Base-by-base conservation (phyloP, 2,113 vertebrate genomes). In the Oncorhynchus mykiss region DNA sequence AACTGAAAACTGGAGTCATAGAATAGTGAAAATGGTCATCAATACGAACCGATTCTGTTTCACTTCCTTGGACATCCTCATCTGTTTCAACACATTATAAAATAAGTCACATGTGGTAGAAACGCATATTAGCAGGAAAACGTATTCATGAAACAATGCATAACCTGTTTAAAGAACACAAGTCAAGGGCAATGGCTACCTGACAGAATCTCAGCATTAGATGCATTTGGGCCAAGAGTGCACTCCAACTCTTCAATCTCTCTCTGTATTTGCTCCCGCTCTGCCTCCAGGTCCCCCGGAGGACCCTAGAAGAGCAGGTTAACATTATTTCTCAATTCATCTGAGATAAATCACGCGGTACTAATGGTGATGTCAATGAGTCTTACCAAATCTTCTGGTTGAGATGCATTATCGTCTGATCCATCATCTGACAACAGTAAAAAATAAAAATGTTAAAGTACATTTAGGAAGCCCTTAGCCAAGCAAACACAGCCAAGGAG, bases 211-310 rank as follows among this genome's bases (percentile, higher is more conserved):
- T 60, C 27, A 31, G 73, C n/a, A 0, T 70, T 76, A 0, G 59
- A 0, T 0, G 67, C 74, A 22, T 77, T 60, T 18, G 90, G 88
- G 2, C 90, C 85, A 76, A 95, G 77, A 48, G 91, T 92, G 68
- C 90, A 85, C 66, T 95, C 94, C 16, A 95, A 78, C 72, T 93
- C 91, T 75, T 91, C 82, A 13, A 95, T 96, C 87, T 96, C 92
- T 24, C 80, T 84, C 2, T 93, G 84, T 73, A 95, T 92, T 22
- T 77, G 91, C 60, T 94, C 91, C 34, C 91, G 86, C 27, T 94
- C 89, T 0, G 89, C 91, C 0, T 90, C 78, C 0, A 94, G 25
- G n/a, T 93, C 87, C 78, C 76, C 80, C 6, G 12, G 51, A 9
- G 51, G 51, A 54, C 51, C 51, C 51, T 54, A 54, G 16, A 54